Evolutionary conservation across 2,888 invertebrate species (phyloP), one percentile per base, ranked within the genome.

Genomic region (Hyposoter dolosus): DNA sequence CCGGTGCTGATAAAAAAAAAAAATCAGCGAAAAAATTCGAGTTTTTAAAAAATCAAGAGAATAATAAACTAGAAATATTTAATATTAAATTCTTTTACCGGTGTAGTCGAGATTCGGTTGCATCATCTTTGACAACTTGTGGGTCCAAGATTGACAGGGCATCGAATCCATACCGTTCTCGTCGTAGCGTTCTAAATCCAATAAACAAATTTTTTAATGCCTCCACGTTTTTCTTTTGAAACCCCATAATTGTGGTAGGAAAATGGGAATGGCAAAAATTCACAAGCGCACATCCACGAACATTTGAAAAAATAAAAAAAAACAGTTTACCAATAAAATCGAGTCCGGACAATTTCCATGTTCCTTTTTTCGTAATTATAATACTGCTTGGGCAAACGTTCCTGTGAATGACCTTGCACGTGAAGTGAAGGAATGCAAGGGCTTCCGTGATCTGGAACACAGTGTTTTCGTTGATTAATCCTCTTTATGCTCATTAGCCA

Each of bases 291-390:
- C 17, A 35, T 40, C 17, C 35, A 10, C 7, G n/a, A 40, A 40
- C 6, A 7, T 19, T 19, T 66, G 3, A 10, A 66, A 66, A 69
- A 40, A 1, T 6, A 74, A 43, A 40, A 40, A 15, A 74, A 6
- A 74, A 7, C 9, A n/a, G 0, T 35, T 95, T 95, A 97, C 99
- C 98, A 89, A 97, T 96, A 94, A 99, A 99, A 93, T 99, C 99
- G 88, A 99, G 96, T 40, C 99, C 99, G 72, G 97, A 98, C 84
- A 99, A 95, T 94, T 99, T 99, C 99, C 99, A 99, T 63, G 98
- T 98, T 88, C 99, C 98, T 83, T 97, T 96, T 94, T 97, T 98
- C 76, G 98, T 98, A 88, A 99, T 97, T 90, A 99, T 96, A 90
- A 99, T 97, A 90, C 98, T 98, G 89, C 97, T 97, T 2, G 99